Base-by-base conservation (phyloP, 2,888 invertebrate species). In the Drosophila rubida region DNA sequence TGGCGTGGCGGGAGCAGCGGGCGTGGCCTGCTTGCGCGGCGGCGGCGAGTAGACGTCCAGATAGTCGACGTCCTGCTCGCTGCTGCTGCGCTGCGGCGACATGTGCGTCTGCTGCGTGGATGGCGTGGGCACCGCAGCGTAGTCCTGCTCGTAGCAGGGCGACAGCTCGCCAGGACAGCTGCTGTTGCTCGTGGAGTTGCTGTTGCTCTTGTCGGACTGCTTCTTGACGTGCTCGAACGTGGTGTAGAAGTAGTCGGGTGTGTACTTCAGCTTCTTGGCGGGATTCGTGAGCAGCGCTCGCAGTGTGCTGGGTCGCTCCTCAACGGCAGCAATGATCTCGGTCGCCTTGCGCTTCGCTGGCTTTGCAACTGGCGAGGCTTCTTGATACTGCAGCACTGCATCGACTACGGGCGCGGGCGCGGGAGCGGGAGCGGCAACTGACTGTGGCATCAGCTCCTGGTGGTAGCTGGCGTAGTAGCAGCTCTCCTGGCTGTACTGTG, bases 211-310 rank as follows among this genome's bases (percentile, higher is more conserved):
- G 9, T 8, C 3, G 2, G 58, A 44, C 58, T 79, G 60, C 64
- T 80, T 81, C 48, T 79, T 85, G 3, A 89, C 84, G 23, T 58
- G 74, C 67, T 90, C 89, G 37, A 90, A 76, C 6, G 85, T 87
- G 23, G 88, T 89, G 67, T 90, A 90, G 71, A 89, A 91, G 37
- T 91, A 92, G 19, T 91, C 90, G 6, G 92, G 90, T 4, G 88
- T 85, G 57, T 92, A 91, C 65, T 91, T 90, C 2, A 90, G 71
- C 62, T 91, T 92, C 76, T 91, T 91, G 0, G 82, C 84, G 13
- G 92, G 92, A 78, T 91, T 91, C 3, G 93, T 93, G 58, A 95
- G 90, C 51, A 95, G 87, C 0, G 94, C 94, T 74, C 95, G 92
- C 16, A 95, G 88, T 41, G 94, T 94, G 69, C 91, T 91, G 13